Conservation (phyloP, 1,140 invertebrate genomes). For the Drosophila setifemur region DNA sequence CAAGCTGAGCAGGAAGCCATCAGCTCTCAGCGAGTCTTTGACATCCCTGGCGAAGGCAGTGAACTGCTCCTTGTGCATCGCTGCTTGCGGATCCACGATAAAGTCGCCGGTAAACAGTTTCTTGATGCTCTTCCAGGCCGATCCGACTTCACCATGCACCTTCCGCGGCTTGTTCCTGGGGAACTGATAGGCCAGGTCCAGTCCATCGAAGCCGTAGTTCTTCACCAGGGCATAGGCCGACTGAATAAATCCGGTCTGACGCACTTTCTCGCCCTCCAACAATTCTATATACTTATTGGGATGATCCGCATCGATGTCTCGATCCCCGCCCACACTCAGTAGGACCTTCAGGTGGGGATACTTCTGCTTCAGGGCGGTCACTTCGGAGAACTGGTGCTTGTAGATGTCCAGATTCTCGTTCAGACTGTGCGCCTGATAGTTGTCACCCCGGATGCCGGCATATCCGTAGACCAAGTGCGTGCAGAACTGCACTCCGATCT, state of each 20-base stretch:
- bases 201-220: slow-evolving; percentile 91
- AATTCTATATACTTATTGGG: slow-evolving; percentile 76
- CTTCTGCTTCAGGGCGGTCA: slow-evolving; percentile 87
- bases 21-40: slow-evolving; percentile 86
- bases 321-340: slow-evolving; percentile 89
- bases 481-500: slow-evolving; percentile 89
- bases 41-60: slow-evolving; percentile 88
- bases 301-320: slow-evolving; percentile 84
- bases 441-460: slow-evolving; percentile 88
- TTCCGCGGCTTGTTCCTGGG: slow-evolving; percentile 89
- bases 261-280: slow-evolving; percentile 88
- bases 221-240: slow-evolving; percentile 87
- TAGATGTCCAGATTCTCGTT: slow-evolving; percentile 88
- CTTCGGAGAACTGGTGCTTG: slow-evolving; percentile 87
- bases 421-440: slow-evolving; percentile 87
- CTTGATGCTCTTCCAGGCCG: slow-evolving; percentile 88
- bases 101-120: slow-evolving; percentile 88
- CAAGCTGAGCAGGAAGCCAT: slow-evolving; percentile 86
- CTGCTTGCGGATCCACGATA: slow-evolving; percentile 88
- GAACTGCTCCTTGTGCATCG: slow-evolving; percentile 90
- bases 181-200: slow-evolving; percentile 94
- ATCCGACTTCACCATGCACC: slow-evolving; percentile 86
- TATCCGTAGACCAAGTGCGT: slow-evolving; percentile 94
- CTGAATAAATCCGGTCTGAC: slow-evolving; percentile 88
- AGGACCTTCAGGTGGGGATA: slow-evolving; percentile 89